Evolutionary conservation across 2,797 vertebrate genomes (phyloP), one percentile per base, ranked within the genome.

Genomic region (Manis crassicaudata): DNA sequence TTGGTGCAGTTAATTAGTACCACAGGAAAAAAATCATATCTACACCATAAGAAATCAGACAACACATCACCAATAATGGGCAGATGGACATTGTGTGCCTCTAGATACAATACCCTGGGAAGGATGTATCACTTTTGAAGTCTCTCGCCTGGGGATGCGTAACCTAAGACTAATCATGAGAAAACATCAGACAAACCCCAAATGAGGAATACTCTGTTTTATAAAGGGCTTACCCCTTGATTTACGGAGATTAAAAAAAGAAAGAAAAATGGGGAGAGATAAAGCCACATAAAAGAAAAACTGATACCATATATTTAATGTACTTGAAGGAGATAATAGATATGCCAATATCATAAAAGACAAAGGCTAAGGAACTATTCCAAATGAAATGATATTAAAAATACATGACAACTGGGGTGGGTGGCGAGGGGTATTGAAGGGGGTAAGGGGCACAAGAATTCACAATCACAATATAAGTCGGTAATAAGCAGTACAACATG

Each of bases 171-270:
- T 84, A 83, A 52, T 72, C n/a, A 37, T 46, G 25, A 88, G n/a
- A 80, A 58, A 80, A 16, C 70, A 88, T 32, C 35, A 88, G 50
- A 84, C 13, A 84, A 84, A 77, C 29, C 40, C 11, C 68, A 95
- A 93, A 58, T 91, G 32, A 96, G 25, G 40, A 90, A 82, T 87
- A 54, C 46, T 89, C 35, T 4, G 29, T 87, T 63, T 60, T 82
- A 87, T 32, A 90, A 56, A 50, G 37, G 6, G 21, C 43, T 46
- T 46, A 46, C 43, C 8, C 8, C 43, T 46, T 46, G 43, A 46
- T 46, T 46, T 46, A 46, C 43, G 10, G 43, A 46, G 43, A 46
- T 9, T 46, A 46, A 46, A 46, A 10, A 46, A 46, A 46, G 43
- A 46, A 46, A 46, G 43, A 46, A 46, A 46, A 46, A 46, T 46